phyloP scores from a whole-genome alignment of 2,888 invertebrate genomes.

The Exocentrus adspersus region DNA sequence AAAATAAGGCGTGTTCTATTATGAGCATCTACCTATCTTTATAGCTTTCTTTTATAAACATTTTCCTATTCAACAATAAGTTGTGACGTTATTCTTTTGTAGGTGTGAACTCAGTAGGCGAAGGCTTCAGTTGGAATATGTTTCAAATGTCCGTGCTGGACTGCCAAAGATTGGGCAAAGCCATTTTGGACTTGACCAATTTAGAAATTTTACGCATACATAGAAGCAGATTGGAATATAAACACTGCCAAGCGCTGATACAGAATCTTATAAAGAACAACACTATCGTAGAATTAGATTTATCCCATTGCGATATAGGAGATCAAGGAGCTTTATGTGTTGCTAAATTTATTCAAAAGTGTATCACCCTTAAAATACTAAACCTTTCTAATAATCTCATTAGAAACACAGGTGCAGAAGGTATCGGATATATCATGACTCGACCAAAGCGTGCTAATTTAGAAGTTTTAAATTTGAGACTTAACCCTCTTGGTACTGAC shows the following conservation, averaged over 20 bases:
- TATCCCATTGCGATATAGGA: constrained; percentile 73
- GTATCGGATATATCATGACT: constrained; percentile 57
- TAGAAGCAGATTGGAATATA: constrained; percentile 70
- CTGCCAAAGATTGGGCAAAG: constrained; percentile 67
- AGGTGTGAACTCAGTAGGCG: constrained; percentile 64
- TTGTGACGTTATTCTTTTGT: not conserved
- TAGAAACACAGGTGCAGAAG: constrained; percentile 53
- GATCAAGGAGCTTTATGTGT: constrained; percentile 73
- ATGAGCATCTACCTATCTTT: no score
- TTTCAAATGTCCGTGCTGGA: constrained; percentile 72
- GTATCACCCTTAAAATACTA: constrained; percentile 65
- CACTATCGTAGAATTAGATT: constrained; percentile 69
- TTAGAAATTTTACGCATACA: constrained; percentile 69
- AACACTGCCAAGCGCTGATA: constrained; percentile 69
- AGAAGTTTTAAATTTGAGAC: constrained; percentile 65
- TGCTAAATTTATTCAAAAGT: constrained; percentile 67
- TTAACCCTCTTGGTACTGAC: constrained; percentile 71
- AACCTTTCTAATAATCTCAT: constrained; percentile 64
- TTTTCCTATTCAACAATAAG: not conserved
- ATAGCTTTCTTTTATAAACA: no score
- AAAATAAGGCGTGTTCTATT: no score
- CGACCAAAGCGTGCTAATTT: constrained; percentile 51
- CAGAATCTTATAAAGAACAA: constrained; percentile 55
- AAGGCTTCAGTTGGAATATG: constrained; percentile 68
- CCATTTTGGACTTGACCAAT: constrained; percentile 59